phyloP scores from a whole-genome alignment of 2,888 invertebrate species.

The Gastrophysa polygoni region DNA sequence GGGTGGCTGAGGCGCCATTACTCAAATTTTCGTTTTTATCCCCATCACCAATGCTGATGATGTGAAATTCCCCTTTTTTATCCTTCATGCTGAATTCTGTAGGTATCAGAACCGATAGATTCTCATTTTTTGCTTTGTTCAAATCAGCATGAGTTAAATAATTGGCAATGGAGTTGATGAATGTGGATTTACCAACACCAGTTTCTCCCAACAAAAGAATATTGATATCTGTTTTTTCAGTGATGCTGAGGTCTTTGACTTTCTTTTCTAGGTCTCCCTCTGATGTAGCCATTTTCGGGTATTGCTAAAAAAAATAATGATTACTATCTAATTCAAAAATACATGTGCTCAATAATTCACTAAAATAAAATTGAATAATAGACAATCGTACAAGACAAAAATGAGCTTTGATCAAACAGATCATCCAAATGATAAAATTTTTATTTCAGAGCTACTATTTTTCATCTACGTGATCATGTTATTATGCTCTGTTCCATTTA shows the following conservation, averaged over 20 bases:
- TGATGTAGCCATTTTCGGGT: background rate
- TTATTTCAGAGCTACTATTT: too few relatives aligned
- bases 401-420: too few relatives aligned
- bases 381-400: too few relatives aligned
- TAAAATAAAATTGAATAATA: too few relatives aligned
- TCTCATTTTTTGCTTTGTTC: constrained; percentile 38
- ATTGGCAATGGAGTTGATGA: constrained; percentile 52
- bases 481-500: too few relatives aligned
- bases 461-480: too few relatives aligned
- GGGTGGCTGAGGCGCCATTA: constrained; percentile 39
- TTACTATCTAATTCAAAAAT: background rate
- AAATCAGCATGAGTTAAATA: constrained; percentile 45
- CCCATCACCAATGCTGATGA: constrained; percentile 39
- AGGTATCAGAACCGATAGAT: constrained; percentile 46
- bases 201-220: constrained; percentile 52
- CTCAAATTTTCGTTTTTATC: constrained; percentile 42
- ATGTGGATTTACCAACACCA: constrained; percentile 54
- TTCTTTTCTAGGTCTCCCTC: constrained; percentile 9
- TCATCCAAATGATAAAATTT: too few relatives aligned
- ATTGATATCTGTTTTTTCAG: constrained; percentile 43
- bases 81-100: constrained; percentile 43
- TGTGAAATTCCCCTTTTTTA: constrained; percentile 37
- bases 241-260: constrained; percentile 20
- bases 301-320: background rate
- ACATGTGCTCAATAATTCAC: too few relatives aligned